These are phyloP conservation scores for Perognathus longimembris DNA, from an alignment of 2,113 vertebrate species.

Conservation along the genomic window DNA sequence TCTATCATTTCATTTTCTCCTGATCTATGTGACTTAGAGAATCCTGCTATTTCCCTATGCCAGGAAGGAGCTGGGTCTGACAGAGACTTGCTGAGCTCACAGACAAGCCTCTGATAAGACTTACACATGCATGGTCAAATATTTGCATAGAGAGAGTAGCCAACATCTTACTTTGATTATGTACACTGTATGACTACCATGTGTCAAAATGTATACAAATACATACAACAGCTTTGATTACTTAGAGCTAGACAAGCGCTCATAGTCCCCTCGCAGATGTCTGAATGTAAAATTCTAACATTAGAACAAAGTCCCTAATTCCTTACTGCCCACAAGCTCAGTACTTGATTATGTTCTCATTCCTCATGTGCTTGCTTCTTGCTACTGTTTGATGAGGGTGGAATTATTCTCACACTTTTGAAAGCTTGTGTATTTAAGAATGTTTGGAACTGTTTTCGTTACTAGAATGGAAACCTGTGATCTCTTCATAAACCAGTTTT, in stretches of 20 bases:
- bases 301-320: neutral
- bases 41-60: neutral
- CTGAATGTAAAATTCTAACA: neutral
- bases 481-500: neutral
- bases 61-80: neutral
- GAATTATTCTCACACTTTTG: neutral
- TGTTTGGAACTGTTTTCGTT: slow-evolving; percentile 26
- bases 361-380: neutral
- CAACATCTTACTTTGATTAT: neutral
- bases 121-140: neutral
- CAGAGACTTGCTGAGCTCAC: neutral
- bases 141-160: neutral
- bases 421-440: slow-evolving; percentile 6
- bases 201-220: neutral
- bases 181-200: neutral
- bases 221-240: neutral
- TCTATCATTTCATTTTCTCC: neutral
- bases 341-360: neutral
- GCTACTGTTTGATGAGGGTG: neutral
- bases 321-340: neutral
- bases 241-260: neutral
- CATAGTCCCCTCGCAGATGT: neutral
- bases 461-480: slow-evolving; percentile 19
- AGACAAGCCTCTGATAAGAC: neutral
- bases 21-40: neutral